phyloP scores from a whole-genome alignment of 2,888 invertebrate genomes.

The Caenorhabditis afra region DNA sequence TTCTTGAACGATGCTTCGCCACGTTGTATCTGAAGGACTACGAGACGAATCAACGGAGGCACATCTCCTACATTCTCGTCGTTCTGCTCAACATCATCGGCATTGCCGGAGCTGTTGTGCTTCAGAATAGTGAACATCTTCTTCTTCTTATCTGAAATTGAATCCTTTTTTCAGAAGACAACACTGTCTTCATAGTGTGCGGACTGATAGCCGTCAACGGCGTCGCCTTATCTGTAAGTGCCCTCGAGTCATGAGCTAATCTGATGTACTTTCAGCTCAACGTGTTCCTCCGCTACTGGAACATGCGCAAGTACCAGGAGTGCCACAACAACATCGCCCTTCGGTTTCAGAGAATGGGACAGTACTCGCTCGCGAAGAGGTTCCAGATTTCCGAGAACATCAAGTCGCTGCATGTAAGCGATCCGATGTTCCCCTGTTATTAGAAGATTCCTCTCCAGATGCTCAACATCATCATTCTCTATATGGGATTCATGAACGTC shows the following conservation, averaged over 20 bases:
- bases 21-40: constrained; percentile 30
- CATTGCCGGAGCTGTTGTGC: constrained; percentile 3
- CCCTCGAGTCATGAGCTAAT: too few relatives aligned
- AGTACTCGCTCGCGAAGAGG: constrained; percentile 35
- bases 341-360: constrained; percentile 4
- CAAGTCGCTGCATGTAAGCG: constrained; percentile 24
- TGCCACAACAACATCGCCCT: constrained; percentile 1
- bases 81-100: constrained; percentile 21
- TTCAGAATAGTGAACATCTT: constrained; percentile 25
- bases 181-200: constrained; percentile 19
- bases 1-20: constrained; percentile 42
- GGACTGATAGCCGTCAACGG: constrained; percentile 13
- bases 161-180: constrained; percentile 16
- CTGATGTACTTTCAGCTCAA: constrained; percentile 16
- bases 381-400: constrained; percentile 41
- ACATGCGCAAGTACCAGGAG: constrained; percentile 20
- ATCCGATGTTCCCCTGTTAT: too few relatives aligned
- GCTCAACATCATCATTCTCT: constrained; percentile 25
- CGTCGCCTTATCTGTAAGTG: constrained; percentile 16
- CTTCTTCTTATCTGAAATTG: neutral
- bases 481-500: constrained; percentile 37
- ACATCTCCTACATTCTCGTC: constrained; percentile 25
- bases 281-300: constrained; percentile 24
- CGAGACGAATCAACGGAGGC: constrained; percentile 24
- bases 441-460: constrained; percentile 19